Percentiles rank a stretch among this genome's conserved stretches.
These are phyloP conservation scores for Teleopsis dalmanni DNA, from an alignment of 1,140 invertebrate species.

Conservation along the genomic window DNA sequence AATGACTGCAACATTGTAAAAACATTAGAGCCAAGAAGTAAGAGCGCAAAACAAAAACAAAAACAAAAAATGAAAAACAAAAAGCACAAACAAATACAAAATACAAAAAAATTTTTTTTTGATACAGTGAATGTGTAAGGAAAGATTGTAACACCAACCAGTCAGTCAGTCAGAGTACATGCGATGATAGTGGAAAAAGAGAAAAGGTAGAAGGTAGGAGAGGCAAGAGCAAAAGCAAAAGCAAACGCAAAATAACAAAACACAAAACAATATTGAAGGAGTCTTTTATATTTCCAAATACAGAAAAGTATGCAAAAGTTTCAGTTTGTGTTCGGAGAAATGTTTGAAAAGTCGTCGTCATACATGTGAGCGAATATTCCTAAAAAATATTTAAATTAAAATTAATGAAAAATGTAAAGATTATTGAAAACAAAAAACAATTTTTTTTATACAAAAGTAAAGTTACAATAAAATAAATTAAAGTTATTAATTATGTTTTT, in stretches of 20 bases:
- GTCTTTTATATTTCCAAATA: slow-evolving; percentile 38
- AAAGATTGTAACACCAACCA: background rate
- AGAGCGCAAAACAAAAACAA: no score
- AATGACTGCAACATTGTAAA: no score
- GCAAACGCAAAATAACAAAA: background rate
- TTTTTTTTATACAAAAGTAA: slow-evolving; percentile 2
- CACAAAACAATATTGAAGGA: slow-evolving; percentile 5
- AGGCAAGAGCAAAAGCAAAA: background rate
- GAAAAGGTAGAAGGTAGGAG: background rate
- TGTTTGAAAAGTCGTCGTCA: slow-evolving; percentile 10
- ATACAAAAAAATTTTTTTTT: background rate
- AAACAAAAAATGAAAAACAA: background rate
- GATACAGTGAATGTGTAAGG: background rate
- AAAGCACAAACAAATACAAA: background rate
- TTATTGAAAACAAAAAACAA: background rate
- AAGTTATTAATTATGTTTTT: no score
- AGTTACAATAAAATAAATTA: background rate
- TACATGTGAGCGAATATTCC: no score
- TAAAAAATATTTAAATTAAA: background rate
- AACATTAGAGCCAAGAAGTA: no score
- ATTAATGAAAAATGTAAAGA: background rate
- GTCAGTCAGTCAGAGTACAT: background rate
- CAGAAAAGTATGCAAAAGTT: slow-evolving; percentile 29
- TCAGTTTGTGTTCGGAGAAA: slow-evolving; percentile 38
- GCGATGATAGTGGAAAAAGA: background rate